Evolutionary conservation across 1,140 invertebrate genomes (phyloP), one percentile per base, ranked within the genome.

Genomic region (Acromyrmex heyeri): DNA sequence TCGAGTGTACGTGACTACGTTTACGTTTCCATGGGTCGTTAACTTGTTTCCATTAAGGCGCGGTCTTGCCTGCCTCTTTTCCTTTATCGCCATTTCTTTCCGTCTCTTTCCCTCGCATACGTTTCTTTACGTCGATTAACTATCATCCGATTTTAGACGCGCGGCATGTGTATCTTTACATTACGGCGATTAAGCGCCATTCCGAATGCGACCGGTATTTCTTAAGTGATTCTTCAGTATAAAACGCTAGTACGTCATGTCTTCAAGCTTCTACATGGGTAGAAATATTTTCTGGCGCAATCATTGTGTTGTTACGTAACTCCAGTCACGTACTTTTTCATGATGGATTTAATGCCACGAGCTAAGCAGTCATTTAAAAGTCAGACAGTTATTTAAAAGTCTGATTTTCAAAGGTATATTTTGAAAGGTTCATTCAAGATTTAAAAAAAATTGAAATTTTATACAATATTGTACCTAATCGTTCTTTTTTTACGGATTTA

Each of bases 41-140:
- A 94, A 93, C 92, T 94, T 89, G 93, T 94, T 94, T 94, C 91
- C 91, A 94, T 94, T 94, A 94, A 93, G 92, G 93, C 90, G 93
- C 92, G 92, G 93, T 83, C 79, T 88, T 76, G 27, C 57, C 79
- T 85, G 72, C 88, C 70, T 65, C 67, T 62, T 88, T 90, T 90
- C 70, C 27, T 88, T 85, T 81, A 88, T 88, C 81, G 81, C 38
- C 48, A 18, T 85, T 82, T 85, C 85, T 76, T 86, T 87, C 72
- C 85, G 59, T 81, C 24, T 30, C 59, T 76, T 59, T 62, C 61
- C 21, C 24, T 55, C 65, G 16, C 24, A 0, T 55, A 16, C n/a
- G 34, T 69, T 48, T 21, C 76, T 69, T 73, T 50, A 34, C 62
- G 12, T 30, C n/a, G 8, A 14, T 67, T 38, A 50, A 24, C 50